A percentile compares a stretch with the other conserved stretches of the same genome.
Evolutionary conservation across 2,888 invertebrate species (phyloP).

Genomic region (Conistra vaccinii): DNA sequence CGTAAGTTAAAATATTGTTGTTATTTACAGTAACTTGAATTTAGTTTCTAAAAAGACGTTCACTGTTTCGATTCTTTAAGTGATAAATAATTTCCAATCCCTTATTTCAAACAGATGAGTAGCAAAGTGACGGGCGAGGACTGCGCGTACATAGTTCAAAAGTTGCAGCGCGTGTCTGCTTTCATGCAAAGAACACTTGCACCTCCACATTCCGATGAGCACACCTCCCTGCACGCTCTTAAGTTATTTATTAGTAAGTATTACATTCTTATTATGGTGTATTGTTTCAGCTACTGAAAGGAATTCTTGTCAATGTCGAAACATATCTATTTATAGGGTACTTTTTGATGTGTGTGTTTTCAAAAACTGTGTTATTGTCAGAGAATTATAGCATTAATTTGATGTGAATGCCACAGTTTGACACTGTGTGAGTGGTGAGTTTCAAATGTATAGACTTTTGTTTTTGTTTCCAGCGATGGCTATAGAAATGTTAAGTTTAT

Average conservation of each 20-base stretch:
- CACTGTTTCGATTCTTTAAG: not conserved
- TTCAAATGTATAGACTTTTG: not conserved
- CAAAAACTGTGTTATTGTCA: not conserved
- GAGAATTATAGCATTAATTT: not conserved
- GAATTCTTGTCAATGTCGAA: not conserved
- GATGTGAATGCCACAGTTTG: not conserved
- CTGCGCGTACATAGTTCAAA: conserved; percentile 93
- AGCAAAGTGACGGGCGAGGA: conserved; percentile 93
- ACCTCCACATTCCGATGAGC: conserved; percentile 90
- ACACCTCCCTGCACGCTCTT: conserved; percentile 94
- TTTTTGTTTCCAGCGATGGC: conserved; percentile 90
- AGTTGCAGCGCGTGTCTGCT: conserved; percentile 93
- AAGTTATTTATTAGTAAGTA: conserved; percentile 92
- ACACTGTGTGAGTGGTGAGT: not conserved
- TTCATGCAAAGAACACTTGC: conserved; percentile 91
- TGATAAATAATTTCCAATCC: not conserved
- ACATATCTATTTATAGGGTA: not conserved
- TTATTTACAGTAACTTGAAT: not conserved
- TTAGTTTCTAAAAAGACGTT: not conserved
- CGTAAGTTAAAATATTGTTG: conserved; percentile 84
- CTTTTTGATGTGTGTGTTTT: not conserved
- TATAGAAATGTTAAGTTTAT: conserved; percentile 97
- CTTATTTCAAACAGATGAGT: conserved; percentile 87
- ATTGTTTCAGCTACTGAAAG: not conserved
- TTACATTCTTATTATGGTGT: not conserved